Percentiles rank a stretch among this genome's conserved stretches.
Conservation (phyloP, 1,140 invertebrate genomes). For the Mylabris phalerata region DNA sequence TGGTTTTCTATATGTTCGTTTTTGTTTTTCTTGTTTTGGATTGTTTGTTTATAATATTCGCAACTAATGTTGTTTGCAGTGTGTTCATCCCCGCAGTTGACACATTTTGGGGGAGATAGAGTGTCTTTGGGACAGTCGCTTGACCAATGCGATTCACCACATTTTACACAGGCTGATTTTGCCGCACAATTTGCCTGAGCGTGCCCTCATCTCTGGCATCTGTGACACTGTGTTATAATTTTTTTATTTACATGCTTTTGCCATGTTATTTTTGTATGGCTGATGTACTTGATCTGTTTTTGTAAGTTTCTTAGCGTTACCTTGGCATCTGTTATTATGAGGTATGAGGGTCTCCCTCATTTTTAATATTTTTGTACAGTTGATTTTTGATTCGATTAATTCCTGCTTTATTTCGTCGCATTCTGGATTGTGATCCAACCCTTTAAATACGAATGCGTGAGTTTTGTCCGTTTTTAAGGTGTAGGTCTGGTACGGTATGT, state of each 20-base stretch:
- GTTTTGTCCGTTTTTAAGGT: neutral
- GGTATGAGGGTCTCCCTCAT: neutral
- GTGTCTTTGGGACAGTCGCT: too few species aligned
- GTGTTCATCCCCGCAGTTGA: too few species aligned
- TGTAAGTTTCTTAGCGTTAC: neutral
- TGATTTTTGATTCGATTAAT: neutral
- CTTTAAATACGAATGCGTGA: conserved; percentile 2
- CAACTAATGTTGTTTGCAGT: too few species aligned
- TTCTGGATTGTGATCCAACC: neutral
- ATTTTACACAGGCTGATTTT: neutral
- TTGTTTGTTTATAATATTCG: too few species aligned
- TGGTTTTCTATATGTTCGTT: too few species aligned
- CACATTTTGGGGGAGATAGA: too few species aligned
- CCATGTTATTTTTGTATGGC: neutral
- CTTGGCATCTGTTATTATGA: neutral
- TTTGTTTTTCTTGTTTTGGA: too few species aligned
- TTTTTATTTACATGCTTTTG: neutral
- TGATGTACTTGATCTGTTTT: neutral
- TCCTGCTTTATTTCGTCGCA: neutral
- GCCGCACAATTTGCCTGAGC: neutral
- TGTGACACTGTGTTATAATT: neutral
- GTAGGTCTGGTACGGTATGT: neutral
- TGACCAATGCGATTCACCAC: too few species aligned
- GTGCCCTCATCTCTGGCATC: neutral
- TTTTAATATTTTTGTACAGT: neutral